Conservation (phyloP, 1,140 invertebrate genomes). For the Drosophila rhopaloa region DNA sequence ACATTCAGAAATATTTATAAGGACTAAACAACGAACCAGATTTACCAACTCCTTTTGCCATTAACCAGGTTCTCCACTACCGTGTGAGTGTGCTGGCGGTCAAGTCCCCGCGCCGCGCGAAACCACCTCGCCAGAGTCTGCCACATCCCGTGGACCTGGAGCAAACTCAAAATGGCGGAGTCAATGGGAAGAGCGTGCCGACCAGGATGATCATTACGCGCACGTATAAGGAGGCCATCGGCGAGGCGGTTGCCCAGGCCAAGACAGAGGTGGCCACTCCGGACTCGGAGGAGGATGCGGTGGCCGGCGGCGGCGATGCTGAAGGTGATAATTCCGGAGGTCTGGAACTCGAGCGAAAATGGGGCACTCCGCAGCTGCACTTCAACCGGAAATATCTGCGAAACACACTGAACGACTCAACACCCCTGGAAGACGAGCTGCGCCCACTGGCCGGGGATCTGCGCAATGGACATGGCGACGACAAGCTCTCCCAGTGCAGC, state of each 20-base stretch:
- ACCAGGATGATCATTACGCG: slow-evolving; percentile 73
- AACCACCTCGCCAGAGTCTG: slow-evolving; percentile 50
- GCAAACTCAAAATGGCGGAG: slow-evolving; percentile 49
- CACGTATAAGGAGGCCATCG: slow-evolving; percentile 71
- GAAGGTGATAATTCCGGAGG: background rate
- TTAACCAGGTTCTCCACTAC: slow-evolving; percentile 69
- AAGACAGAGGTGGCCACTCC: slow-evolving; percentile 13
- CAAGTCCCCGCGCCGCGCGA: slow-evolving; percentile 64
- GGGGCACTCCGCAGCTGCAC: slow-evolving; percentile 80
- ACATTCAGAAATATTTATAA: too few species aligned
- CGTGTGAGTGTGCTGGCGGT: slow-evolving; percentile 70
- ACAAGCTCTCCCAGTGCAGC: slow-evolving; percentile 76
- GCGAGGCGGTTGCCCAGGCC: slow-evolving; percentile 11
- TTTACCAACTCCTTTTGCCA: background rate
- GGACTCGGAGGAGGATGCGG: slow-evolving; percentile 36
- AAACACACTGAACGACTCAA: slow-evolving; percentile 42
- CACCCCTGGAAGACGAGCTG: slow-evolving; percentile 51
- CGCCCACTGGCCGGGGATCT: slow-evolving; percentile 42
- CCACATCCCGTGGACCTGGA: slow-evolving; percentile 61
- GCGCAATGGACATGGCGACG: slow-evolving; percentile 42
- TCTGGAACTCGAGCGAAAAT: slow-evolving; percentile 64
- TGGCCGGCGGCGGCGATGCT: background rate
- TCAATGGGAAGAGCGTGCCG: slow-evolving; percentile 74
- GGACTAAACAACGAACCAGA: too few species aligned
- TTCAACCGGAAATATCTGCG: slow-evolving; percentile 81